These are phyloP conservation scores for Neodon shergylaensis DNA, from an alignment of 2,113 vertebrate genomes.

Conservation along the genomic window DNA sequence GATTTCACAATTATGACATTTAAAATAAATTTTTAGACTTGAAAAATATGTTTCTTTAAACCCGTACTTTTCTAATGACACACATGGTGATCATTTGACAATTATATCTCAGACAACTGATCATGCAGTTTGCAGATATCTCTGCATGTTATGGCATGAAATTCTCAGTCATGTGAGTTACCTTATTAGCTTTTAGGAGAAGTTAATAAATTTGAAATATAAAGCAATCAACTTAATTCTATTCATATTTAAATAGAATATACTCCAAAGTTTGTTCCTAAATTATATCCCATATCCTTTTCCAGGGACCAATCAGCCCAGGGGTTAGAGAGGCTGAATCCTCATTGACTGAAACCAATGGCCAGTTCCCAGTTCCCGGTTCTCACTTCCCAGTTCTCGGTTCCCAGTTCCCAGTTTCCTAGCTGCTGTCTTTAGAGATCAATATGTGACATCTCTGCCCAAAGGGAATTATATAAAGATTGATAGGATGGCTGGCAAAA, in stretches of 20 bases:
- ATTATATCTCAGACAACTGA: background rate
- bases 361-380: background rate
- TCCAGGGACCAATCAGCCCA: background rate
- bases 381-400: no score
- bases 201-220: conserved; percentile 13
- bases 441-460: background rate
- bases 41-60: conserved; percentile 14
- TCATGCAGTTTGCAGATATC: background rate
- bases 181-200: background rate
- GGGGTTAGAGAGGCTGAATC: background rate
- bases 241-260: conserved; percentile 23
- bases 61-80: background rate
- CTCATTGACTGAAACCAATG: background rate
- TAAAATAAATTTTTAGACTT: conserved; percentile 31
- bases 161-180: conserved; percentile 9
- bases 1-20: background rate
- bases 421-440: background rate
- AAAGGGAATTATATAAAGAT: background rate
- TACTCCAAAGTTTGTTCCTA: background rate
- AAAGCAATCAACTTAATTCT: background rate
- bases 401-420: background rate
- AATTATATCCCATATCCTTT: background rate
- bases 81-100: background rate
- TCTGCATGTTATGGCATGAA: background rate
- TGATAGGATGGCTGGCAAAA: background rate